A percentile compares a stretch with the other conserved stretches of the same genome.
phyloP scores from a whole-genome alignment of 1,140 invertebrate genomes.

The Drosophila arizonae region DNA sequence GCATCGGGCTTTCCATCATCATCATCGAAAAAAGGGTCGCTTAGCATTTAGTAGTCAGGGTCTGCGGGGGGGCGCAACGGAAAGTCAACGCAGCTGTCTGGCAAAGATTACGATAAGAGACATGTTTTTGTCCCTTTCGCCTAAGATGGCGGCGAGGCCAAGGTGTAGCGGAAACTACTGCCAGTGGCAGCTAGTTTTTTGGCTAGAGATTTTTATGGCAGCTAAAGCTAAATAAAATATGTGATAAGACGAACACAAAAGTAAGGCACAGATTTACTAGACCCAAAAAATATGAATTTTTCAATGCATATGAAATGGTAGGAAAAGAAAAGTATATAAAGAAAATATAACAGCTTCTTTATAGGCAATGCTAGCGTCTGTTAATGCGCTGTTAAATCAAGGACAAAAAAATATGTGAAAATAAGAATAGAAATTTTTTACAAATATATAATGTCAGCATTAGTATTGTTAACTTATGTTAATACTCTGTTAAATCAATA shows the following conservation, averaged over 20 bases:
- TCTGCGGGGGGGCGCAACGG: conserved; percentile 43
- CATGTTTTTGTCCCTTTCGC: conserved; percentile 41
- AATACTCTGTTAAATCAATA: too few relatives aligned
- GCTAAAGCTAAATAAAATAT: conserved; percentile 21
- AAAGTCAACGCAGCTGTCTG: conserved; percentile 74
- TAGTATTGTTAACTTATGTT: too few relatives aligned
- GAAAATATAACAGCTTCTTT: too few relatives aligned
- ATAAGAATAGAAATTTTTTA: too few relatives aligned
- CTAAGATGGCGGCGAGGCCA: conserved; percentile 22
- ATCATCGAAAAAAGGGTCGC: conserved; percentile 65
- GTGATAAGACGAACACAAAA: too few relatives aligned
- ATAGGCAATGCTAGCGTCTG: too few relatives aligned
- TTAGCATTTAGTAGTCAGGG: neutral
- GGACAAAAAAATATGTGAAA: too few relatives aligned
- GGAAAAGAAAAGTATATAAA: too few relatives aligned
- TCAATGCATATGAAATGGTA: too few relatives aligned
- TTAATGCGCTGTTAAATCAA: too few relatives aligned
- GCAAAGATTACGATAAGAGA: conserved; percentile 78
- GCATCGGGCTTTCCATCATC: conserved; percentile 50
- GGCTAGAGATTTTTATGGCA: neutral
- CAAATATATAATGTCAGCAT: too few relatives aligned
- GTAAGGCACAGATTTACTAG: neutral
- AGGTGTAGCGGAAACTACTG: conserved; percentile 35
- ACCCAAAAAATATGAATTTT: too few relatives aligned
- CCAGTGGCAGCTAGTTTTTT: conserved; percentile 57